These are phyloP conservation scores for Rhagonycha lutea DNA, from an alignment of 2,888 invertebrate genomes.

Conservation along the genomic window DNA sequence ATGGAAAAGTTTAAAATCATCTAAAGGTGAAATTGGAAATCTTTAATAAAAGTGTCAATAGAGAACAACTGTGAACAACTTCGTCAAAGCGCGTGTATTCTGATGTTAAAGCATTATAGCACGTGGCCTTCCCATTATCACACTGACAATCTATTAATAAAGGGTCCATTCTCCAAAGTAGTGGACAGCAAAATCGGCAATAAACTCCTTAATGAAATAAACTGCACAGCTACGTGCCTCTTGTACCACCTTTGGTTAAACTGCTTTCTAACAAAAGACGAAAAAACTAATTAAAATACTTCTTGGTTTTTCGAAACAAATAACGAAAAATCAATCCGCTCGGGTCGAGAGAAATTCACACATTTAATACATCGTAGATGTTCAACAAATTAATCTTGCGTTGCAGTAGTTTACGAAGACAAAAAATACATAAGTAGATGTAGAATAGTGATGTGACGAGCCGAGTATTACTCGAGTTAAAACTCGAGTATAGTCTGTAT, in stretches of 20 bases:
- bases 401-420: neutral
- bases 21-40: conserved; percentile 16
- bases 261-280: neutral
- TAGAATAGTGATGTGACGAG: too few species aligned
- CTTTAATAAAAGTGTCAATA: conserved; percentile 7
- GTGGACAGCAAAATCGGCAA: conserved; percentile 24
- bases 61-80: conserved; percentile 11
- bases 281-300: neutral
- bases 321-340: neutral
- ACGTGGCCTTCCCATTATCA: conserved; percentile 31
- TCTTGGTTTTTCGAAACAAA: neutral
- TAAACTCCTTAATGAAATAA: conserved; percentile 27
- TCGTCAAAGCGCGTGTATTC: conserved; percentile 17
- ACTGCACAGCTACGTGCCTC: conserved; percentile 23
- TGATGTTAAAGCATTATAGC: conserved; percentile 28
- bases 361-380: neutral
- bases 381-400: neutral
- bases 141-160: conserved; percentile 33
- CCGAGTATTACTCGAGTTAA: too few species aligned
- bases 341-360: too few species aligned
- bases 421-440: too few species aligned
- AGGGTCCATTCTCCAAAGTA: conserved; percentile 28
- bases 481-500: too few species aligned
- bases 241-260: neutral
- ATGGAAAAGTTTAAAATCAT: conserved; percentile 4